Evolutionary conservation across 2,113 vertebrate species (phyloP).

Genomic region (Semnopithecus entellus): DNA sequence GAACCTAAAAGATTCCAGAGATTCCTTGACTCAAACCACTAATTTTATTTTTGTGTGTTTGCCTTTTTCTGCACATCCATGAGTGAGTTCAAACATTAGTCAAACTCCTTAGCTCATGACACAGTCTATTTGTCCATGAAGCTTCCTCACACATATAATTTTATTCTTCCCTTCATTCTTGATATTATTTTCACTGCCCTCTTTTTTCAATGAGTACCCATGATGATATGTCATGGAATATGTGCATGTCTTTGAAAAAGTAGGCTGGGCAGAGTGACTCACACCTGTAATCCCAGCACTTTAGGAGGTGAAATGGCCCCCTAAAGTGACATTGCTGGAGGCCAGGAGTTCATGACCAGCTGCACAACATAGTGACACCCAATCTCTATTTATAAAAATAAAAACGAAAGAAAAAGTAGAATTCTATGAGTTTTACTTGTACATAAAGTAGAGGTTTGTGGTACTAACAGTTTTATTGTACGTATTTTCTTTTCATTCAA

Average conservation of each 20-base stretch:
- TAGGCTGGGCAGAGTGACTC: no score
- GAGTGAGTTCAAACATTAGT: not conserved
- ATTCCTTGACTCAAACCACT: not conserved
- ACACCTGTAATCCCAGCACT: no score
- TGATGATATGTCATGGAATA: not conserved
- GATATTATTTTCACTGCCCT: not conserved
- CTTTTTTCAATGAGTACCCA: not conserved
- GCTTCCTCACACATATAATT: not conserved
- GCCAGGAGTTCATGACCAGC: no score
- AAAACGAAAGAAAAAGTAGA: not conserved
- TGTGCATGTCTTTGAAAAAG: not conserved
- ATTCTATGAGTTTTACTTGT: not conserved
- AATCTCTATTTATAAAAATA: not conserved
- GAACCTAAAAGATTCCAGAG: not conserved
- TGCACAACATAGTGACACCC: no score
- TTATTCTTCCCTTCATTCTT: not conserved
- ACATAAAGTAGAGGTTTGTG: not conserved
- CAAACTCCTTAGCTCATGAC: not conserved
- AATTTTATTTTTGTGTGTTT: not conserved
- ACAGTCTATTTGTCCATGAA: not conserved
- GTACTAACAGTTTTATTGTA: not conserved
- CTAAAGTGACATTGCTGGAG: no score
- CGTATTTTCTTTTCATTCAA: not conserved
- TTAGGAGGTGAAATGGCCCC: no score
- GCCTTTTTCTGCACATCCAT: not conserved